Conservation (phyloP, 2,888 invertebrate species). For the Xylota sylvarum region DNA sequence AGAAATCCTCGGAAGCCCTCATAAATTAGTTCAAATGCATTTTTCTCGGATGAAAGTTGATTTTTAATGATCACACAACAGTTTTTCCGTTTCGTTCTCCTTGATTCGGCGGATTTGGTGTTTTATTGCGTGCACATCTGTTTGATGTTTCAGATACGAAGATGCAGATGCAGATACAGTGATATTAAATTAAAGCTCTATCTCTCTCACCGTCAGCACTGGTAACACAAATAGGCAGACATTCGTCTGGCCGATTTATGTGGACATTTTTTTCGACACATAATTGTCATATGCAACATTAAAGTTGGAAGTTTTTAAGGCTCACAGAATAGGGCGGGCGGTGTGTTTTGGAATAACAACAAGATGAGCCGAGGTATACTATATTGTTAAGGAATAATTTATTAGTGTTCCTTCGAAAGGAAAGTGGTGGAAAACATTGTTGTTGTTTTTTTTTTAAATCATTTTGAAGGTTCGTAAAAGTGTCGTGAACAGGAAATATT, state of each 20-base stretch:
- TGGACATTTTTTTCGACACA: conserved; percentile 67
- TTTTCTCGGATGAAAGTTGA: conserved; percentile 72
- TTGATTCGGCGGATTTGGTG: conserved; percentile 44
- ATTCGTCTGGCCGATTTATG: conserved; percentile 62
- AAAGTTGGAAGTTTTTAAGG: conserved; percentile 44
- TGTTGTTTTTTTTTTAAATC: conserved; percentile 32
- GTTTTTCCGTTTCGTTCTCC: conserved; percentile 58
- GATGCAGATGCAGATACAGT: not conserved
- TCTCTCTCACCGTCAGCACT: conserved; percentile 20
- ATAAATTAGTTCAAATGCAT: conserved; percentile 69
- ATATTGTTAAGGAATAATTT: conserved; percentile 63
- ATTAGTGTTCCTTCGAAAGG: conserved; percentile 33
- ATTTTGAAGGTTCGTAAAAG: conserved; percentile 57
- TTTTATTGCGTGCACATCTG: conserved; percentile 72
- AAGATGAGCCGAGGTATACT: conserved; percentile 10
- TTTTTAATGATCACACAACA: conserved; percentile 71
- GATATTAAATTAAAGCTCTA: conserved; percentile 58
- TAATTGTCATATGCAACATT: conserved; percentile 70
- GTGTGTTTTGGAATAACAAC: conserved; percentile 8
- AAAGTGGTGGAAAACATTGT: conserved; percentile 59
- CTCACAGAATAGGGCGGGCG: not conserved
- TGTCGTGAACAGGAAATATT: conserved; percentile 72
- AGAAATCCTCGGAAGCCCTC: conserved; percentile 57
- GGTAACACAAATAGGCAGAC: conserved; percentile 12
- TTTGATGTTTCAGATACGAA: conserved; percentile 39